Evolutionary conservation across 2,888 invertebrate species (phyloP).

Genomic region (Chesias legatella): DNA sequence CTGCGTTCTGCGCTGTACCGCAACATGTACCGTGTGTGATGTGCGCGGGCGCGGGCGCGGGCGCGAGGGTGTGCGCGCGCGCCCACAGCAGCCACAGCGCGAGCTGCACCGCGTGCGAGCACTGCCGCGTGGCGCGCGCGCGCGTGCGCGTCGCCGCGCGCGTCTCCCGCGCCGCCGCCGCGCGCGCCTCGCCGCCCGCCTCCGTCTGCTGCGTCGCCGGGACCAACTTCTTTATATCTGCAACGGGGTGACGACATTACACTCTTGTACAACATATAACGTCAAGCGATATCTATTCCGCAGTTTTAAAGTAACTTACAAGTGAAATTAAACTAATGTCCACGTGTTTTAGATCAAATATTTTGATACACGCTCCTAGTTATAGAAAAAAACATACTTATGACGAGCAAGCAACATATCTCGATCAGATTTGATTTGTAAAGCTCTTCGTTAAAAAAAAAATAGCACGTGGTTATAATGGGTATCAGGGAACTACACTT

Average conservation of each 20-base stretch:
- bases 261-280: neutral
- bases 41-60: conserved; percentile 79
- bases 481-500: too few relatives aligned
- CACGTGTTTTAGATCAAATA: too few relatives aligned
- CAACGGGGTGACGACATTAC: neutral
- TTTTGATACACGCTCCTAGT: too few relatives aligned
- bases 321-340: too few relatives aligned
- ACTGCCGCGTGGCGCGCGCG: conserved; percentile 79
- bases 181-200: conserved; percentile 32
- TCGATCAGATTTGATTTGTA: too few relatives aligned
- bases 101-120: conserved; percentile 85
- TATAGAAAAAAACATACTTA: too few relatives aligned
- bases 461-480: too few relatives aligned
- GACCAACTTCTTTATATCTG: conserved; percentile 79
- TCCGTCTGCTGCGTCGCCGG: conserved; percentile 34
- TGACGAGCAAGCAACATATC: too few relatives aligned
- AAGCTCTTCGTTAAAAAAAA: too few relatives aligned
- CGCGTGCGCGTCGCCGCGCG: conserved; percentile 66
- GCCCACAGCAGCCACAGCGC: conserved; percentile 88
- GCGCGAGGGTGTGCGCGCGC: conserved; percentile 86
- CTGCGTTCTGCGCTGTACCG: too few relatives aligned
- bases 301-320: too few relatives aligned
- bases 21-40: neutral
- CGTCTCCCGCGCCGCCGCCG: conserved; percentile 36
- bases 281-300: too few relatives aligned